Evolutionary conservation across 2,113 vertebrate species (phyloP).

Genomic region (Leptosomus discolor): DNA sequence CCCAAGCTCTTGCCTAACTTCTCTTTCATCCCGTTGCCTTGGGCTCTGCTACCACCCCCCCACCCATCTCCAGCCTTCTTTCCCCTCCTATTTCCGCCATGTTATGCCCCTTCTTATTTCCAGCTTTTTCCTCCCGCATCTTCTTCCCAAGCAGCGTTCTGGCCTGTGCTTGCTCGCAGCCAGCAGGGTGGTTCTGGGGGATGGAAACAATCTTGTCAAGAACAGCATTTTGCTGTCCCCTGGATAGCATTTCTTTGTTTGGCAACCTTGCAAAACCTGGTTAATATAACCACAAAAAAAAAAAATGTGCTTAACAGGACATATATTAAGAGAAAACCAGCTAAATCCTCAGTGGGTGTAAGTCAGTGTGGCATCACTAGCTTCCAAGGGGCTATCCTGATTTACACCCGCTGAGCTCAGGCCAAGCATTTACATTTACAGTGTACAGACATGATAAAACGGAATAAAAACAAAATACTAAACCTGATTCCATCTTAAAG

Average conservation of each 20-base stretch:
- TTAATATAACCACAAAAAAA: background rate
- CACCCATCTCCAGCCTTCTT: background rate
- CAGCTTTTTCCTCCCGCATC: background rate
- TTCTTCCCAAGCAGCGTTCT: background rate
- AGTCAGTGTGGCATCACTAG: background rate
- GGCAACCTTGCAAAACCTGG: background rate
- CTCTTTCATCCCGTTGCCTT: rapidly evolving
- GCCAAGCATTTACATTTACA: background rate
- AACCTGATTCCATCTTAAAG: background rate
- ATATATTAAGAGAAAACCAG: background rate
- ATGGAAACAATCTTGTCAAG: background rate
- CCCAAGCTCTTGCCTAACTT: background rate
- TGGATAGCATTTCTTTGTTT: background rate
- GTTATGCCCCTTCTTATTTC: background rate
- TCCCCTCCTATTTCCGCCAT: background rate
- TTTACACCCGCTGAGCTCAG: background rate
- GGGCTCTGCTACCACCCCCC: background rate
- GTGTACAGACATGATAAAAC: conserved; percentile 4
- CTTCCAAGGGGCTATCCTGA: background rate
- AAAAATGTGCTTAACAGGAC: background rate
- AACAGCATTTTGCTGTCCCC: background rate
- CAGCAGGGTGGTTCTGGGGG: background rate
- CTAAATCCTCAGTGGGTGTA: background rate
- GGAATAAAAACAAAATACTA: conserved; percentile 6
- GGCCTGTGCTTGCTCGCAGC: background rate